These are phyloP conservation scores for Porites cylindrica DNA, from an alignment of 92 coral and sea anemone species.

Conservation along the genomic window DNA sequence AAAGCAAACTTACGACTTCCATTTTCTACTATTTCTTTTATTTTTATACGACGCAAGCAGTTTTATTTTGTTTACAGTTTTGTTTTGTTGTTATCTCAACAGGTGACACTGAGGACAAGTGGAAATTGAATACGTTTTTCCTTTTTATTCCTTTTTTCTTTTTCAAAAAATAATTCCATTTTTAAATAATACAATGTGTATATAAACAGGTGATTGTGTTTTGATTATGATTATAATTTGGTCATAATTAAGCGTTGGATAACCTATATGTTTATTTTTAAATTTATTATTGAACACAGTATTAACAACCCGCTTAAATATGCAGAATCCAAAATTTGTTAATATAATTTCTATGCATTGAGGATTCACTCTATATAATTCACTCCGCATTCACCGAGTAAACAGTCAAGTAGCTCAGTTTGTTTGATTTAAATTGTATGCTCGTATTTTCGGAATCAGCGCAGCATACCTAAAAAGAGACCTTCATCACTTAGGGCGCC, in stretches of 20 bases:
- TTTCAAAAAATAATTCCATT: neutral
- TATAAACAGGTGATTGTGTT: neutral
- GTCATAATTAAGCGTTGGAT: neutral
- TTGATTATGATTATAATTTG: slow-evolving; percentile 16
- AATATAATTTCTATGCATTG: no score
- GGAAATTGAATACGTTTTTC: no score
- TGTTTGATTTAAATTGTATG: no score
- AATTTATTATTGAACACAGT: neutral
- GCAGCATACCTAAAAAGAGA: no score
- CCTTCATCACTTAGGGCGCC: no score
- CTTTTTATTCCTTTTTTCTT: no score
- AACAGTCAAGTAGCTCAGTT: no score
- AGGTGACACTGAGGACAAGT: slow-evolving; percentile 12
- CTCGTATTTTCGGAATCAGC: no score
- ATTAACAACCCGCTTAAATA: slow-evolving; percentile 1
- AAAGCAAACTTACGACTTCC: slow-evolving; percentile 7
- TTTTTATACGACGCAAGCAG: slow-evolving; percentile 23
- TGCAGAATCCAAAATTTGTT: no score
- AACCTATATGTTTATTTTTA: neutral
- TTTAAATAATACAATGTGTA: neutral
- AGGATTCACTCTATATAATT: no score
- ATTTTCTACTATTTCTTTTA: slow-evolving; percentile 16
- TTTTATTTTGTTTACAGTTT: neutral
- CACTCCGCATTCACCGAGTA: no score
- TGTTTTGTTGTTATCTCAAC: slow-evolving; percentile 20